These are phyloP conservation scores for Orbicella faveolata DNA, from an alignment of 64 coral and sea anemone species.

Conservation along the genomic window DNA sequence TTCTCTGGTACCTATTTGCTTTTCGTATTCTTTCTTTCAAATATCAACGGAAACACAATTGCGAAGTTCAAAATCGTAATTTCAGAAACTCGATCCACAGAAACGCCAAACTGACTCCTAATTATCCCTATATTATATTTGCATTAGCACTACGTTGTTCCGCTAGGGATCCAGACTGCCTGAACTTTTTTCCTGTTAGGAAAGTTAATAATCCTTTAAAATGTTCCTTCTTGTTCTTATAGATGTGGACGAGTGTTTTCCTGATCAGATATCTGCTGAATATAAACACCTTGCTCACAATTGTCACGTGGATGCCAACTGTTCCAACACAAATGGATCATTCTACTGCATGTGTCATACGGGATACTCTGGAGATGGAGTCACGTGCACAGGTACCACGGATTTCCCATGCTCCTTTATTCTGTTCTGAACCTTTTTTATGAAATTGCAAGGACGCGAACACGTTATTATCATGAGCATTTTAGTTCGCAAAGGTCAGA, in stretches of 20 bases:
- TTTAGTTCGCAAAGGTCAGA: no score
- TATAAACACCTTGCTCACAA: conserved; percentile 45
- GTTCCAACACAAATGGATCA: conserved; percentile 68
- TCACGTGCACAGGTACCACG: conserved; percentile 30
- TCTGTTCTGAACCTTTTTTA: neutral
- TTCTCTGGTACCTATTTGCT: no score
- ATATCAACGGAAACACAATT: no score
- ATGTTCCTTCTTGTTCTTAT: neutral
- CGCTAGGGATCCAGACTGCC: neutral
- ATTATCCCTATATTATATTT: no score
- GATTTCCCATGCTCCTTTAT: neutral
- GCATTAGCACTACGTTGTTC: no score
- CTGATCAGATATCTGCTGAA: conserved; percentile 34
- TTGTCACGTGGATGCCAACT: conserved; percentile 65
- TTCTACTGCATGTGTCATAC: conserved; percentile 28
- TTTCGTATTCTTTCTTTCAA: no score
- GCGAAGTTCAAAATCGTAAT: no score
- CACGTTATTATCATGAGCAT: no score
- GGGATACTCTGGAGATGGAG: conserved; percentile 60
- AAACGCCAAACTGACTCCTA: no score
- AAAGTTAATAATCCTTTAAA: no score
- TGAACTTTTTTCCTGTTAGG: neutral
- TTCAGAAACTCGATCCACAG: no score
- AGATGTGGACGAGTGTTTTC: conserved; percentile 76
- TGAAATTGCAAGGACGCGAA: neutral